These are phyloP conservation scores for Euzophera pinguis DNA, from an alignment of 2,888 invertebrate genomes.

Conservation along the genomic window DNA sequence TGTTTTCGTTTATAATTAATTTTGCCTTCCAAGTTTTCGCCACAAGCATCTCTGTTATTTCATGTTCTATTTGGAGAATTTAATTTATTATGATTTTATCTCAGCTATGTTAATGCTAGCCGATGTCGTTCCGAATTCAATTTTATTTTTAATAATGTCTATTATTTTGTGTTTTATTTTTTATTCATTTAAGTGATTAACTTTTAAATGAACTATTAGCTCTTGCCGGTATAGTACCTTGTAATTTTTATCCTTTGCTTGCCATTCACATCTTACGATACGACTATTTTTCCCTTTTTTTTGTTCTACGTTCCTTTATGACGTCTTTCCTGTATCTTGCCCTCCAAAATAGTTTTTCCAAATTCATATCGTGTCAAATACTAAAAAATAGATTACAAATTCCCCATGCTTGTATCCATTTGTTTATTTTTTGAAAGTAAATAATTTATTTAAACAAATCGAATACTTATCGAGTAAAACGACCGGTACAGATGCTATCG, in stretches of 20 bases:
- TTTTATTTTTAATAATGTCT: not conserved
- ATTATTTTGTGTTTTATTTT: not conserved
- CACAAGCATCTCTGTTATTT: constrained; percentile 34
- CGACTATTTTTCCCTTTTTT: no score
- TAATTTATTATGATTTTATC: constrained; percentile 31
- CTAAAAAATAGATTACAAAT: not conserved
- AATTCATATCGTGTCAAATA: not conserved
- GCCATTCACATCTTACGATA: no score
- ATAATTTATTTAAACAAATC: constrained; percentile 13
- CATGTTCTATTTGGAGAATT: constrained; percentile 34
- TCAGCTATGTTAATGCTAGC: constrained; percentile 14
- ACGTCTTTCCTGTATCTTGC: no score
- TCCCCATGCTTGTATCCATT: not conserved
- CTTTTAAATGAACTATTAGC: no score
- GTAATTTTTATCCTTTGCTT: no score
- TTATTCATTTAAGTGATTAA: not conserved
- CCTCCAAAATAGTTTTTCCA: no score
- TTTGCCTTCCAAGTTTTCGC: constrained; percentile 37
- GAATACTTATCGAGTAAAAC: constrained; percentile 12
- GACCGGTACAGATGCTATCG: constrained; percentile 39
- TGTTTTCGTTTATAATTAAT: constrained; percentile 41
- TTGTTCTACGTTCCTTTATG: no score
- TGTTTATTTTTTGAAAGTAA: constrained; percentile 1
- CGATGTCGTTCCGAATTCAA: not conserved
- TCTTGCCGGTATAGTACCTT: no score